Evolutionary conservation across 2,888 invertebrate genomes (phyloP), one percentile per base, ranked within the genome.

Genomic region (Protophormia terraenovae): DNA sequence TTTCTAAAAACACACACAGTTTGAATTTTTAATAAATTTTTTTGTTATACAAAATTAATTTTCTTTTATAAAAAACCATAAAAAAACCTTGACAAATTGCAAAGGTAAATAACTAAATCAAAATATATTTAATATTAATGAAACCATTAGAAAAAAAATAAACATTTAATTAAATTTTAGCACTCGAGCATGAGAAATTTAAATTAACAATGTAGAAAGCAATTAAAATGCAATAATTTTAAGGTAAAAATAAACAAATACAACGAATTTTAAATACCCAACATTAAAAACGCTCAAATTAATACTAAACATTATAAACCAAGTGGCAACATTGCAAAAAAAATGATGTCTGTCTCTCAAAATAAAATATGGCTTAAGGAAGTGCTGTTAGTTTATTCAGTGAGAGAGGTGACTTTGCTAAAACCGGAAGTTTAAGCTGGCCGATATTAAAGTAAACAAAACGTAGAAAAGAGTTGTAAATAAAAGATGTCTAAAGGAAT

Each of bases 191-290:
- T 76, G 10, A 50, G 27, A 77, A 47, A 83, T 78, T 67, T 60
- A 69, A 66, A 55, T 58, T 16, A 27, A 41, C 73, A 55, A 38
- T 41, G 69, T 62, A 35, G 10, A 75, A n/a, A 75, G 38, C 55
- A 71, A 75, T 84, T 79, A 75, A 83, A 83, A 67, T 60, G 60
- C 60, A 66, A 83, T 78, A 60, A 78, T 83, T 83, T 47, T 35
- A 53, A 19, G 10, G 2, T 6, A 19, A 16, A 47, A 50, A 60
- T 41, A n/a, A 3, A 3, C 3, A n/a, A 3, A 14, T 14, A 1
- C 29, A 32, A 38, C 19, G 19, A 62, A 24, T 19, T 19, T 1
- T 0, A 19, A 47, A 47, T 47, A 19, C 19, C 47, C 19, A 19
- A 47, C 8, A 19, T 19, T 8, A 19, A 47, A 47, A 45, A 38